Evolutionary conservation across 2,797 vertebrate species (phyloP).

Genomic region (Hyperoplus lanceolatus): DNA sequence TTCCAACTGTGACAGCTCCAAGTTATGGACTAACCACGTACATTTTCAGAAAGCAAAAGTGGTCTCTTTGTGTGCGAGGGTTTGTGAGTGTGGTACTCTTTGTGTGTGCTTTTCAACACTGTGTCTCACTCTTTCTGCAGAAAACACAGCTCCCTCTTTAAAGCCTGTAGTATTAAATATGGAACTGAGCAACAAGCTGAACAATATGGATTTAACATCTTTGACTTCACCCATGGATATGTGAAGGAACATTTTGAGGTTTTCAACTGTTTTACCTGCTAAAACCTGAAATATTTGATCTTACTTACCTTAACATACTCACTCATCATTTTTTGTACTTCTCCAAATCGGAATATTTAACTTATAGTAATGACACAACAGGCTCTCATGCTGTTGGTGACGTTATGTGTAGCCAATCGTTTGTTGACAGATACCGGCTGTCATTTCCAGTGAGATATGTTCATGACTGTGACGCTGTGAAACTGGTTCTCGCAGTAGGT

Average conservation of each 20-base stretch:
- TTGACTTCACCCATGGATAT: not conserved
- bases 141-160: not conserved
- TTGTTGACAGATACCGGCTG: not conserved
- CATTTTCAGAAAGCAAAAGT: slow-evolving; percentile 1
- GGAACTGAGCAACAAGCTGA: not conserved
- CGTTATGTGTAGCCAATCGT: not conserved
- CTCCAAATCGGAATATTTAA: not conserved
- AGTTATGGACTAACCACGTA: not conserved
- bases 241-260: not conserved
- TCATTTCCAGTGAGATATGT: not conserved
- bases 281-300: not conserved
- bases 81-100: not conserved
- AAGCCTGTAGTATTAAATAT: not conserved
- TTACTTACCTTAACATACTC: not conserved
- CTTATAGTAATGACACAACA: not conserved
- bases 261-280: not conserved
- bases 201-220: not conserved
- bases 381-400: not conserved
- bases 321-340: not conserved
- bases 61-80: not conserved
- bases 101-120: not conserved
- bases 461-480: not conserved
- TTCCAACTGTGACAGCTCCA: not conserved
- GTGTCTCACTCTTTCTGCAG: slow-evolving; percentile 2
- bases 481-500: not conserved